phyloP scores from a whole-genome alignment of 1,140 invertebrate genomes.

The Aphis craccivora region DNA sequence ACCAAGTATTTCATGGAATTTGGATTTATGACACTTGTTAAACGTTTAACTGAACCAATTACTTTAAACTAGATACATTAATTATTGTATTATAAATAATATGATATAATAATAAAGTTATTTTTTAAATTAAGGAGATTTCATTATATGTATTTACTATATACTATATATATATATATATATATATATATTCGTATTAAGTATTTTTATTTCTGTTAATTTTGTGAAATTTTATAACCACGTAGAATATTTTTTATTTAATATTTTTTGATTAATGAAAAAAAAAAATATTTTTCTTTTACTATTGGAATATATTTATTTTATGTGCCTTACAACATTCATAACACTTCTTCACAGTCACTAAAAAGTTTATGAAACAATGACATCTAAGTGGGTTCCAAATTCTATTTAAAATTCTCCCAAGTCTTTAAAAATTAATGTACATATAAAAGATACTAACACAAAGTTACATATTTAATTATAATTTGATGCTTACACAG shows the following conservation, averaged over 20 bases:
- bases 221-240: background rate
- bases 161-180: too few relatives aligned
- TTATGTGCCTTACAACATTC: too few relatives aligned
- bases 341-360: too few relatives aligned
- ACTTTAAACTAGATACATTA: background rate
- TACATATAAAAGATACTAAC: background rate
- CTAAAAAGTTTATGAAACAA: too few relatives aligned
- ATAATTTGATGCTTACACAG: too few relatives aligned
- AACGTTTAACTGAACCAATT: background rate
- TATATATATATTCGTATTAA: background rate
- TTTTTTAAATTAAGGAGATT: background rate
- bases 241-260: background rate
- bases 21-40: background rate
- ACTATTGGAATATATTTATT: too few relatives aligned
- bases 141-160: background rate
- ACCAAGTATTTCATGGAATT: background rate
- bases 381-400: background rate
- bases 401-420: background rate
- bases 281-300: too few relatives aligned
- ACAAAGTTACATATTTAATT: background rate
- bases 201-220: background rate
- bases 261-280: background rate
- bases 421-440: background rate
- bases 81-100: background rate
- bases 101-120: background rate